Evolutionary conservation across 2,888 invertebrate genomes (phyloP), one percentile per base, ranked within the genome.

Genomic region (Hirtodrosophila alboralis): DNA sequence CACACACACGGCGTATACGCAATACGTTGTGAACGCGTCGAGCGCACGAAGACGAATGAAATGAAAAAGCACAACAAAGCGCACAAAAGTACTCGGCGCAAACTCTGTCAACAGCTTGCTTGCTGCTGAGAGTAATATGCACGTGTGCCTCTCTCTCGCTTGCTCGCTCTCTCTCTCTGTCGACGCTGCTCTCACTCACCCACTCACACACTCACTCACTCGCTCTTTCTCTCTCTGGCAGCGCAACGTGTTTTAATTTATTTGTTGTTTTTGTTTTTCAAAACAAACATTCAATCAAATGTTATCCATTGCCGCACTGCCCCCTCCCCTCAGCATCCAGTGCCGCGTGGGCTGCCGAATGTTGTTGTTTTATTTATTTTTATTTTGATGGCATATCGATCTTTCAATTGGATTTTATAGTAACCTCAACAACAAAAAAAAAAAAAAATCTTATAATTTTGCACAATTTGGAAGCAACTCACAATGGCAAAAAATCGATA

Each of bases 1-100:
- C 23, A 21, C 40, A 27, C 52, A 53, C 64, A 64, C 57, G 57
- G 43, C 62, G 74, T 61, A 74, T 65, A 51, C 80, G 63, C 66
- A 75, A 80, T n/a, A n/a, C 74, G 79, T 69, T 80, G 79, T 77
- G 64, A 77, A 75, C 80, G 61, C 70, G 67, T 53, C 75, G 71
- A 61, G 47, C 54, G 68, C 66, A 71, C 60, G 75, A 49, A 45
- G 58, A 37, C 78, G 75, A 81, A 81, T 81, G 80, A 75, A 54
- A 47, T 48, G 48, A 54, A 26, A 38, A 40, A 33, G n/a, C 54
- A 48, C 37, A 38, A 45, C 44, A 56, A 43, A 48, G 37, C 59
- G 81, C 66, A 63, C 84, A 83, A 66, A 83, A 83, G 79, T 85
- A 75, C 71, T 61, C 26, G 27, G 26, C 68, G 57, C 74, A 60